These are phyloP conservation scores for Malacoctenus gilli DNA, from an alignment of 2,797 vertebrate species.

Conservation along the genomic window DNA sequence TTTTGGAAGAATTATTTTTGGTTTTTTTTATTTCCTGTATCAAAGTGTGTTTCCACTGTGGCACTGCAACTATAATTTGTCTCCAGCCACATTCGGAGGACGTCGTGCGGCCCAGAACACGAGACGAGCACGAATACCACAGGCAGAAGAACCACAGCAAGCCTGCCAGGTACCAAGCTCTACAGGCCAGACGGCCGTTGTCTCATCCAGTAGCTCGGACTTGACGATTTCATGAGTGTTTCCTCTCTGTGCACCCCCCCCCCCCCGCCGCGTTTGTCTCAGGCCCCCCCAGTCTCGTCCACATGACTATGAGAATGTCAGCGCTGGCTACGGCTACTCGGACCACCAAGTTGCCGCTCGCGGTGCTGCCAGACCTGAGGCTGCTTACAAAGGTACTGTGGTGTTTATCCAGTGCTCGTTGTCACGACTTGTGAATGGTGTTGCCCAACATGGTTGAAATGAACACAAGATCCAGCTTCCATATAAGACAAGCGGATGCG, in stretches of 20 bases:
- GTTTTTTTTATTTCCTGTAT: not conserved
- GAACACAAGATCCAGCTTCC: too few relatives aligned
- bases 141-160: constrained; percentile 86
- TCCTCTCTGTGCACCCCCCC: not conserved
- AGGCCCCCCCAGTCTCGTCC: constrained; percentile 78
- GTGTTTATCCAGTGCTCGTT: not conserved
- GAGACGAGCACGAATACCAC: constrained; percentile 86
- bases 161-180: constrained; percentile 81
- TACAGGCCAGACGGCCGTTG: not conserved
- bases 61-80: constrained; percentile 16
- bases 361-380: constrained; percentile 76
- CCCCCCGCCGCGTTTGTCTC: constrained; percentile 3
- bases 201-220: not conserved
- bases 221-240: not conserved
- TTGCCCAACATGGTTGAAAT: too few relatives aligned
- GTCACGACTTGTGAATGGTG: too few relatives aligned
- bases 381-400: constrained; percentile 76
- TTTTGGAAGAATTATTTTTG: constrained; percentile 13
- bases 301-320: constrained; percentile 82
- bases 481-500: too few relatives aligned
- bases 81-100: constrained; percentile 83
- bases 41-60: constrained; percentile 21
- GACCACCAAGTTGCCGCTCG: constrained; percentile 71
- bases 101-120: constrained; percentile 82
- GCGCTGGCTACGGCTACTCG: constrained; percentile 70